Evolutionary conservation across 2,113 vertebrate species (phyloP).

Genomic region (Oreochromis tanganicae): DNA sequence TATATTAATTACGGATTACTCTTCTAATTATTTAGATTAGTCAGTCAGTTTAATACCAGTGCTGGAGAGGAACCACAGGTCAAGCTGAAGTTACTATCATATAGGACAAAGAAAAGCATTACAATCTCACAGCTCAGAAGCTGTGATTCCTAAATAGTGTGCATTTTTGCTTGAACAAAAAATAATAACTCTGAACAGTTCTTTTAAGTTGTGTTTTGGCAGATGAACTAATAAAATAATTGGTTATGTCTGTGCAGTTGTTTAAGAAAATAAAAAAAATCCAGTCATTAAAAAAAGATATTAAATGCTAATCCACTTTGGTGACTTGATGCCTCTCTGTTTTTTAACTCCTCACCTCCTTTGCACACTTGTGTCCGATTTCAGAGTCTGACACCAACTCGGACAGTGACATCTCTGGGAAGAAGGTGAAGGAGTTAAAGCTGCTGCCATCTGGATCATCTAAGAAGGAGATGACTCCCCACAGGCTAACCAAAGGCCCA

Average conservation of each 20-base stretch:
- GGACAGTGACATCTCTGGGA: slow-evolving; percentile 90
- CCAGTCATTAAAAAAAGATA: not conserved
- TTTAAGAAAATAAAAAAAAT: not conserved
- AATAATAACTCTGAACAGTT: not conserved
- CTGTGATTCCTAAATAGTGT: not conserved
- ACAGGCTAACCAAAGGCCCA: slow-evolving; percentile 81
- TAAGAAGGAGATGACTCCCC: slow-evolving; percentile 81
- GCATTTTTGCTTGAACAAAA: not conserved
- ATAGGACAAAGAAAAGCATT: not conserved
- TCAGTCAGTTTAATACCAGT: not conserved
- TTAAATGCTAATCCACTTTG: not conserved
- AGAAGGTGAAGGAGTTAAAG: slow-evolving; percentile 82
- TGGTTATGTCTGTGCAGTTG: not conserved
- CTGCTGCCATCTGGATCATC: slow-evolving; percentile 81
- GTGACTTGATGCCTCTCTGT: not conserved
- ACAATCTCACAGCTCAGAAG: not conserved
- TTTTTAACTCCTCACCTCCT: not conserved
- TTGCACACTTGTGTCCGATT: not conserved
- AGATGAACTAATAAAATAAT: not conserved
- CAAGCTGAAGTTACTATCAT: not conserved
- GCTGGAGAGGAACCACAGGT: not conserved
- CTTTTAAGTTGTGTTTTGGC: not conserved
- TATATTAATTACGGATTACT: not conserved
- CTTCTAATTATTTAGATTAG: not conserved
- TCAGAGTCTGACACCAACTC: slow-evolving; percentile 97